These are phyloP conservation scores for Therioaphis trifolii DNA, from an alignment of 2,888 invertebrate species.

Conservation along the genomic window DNA sequence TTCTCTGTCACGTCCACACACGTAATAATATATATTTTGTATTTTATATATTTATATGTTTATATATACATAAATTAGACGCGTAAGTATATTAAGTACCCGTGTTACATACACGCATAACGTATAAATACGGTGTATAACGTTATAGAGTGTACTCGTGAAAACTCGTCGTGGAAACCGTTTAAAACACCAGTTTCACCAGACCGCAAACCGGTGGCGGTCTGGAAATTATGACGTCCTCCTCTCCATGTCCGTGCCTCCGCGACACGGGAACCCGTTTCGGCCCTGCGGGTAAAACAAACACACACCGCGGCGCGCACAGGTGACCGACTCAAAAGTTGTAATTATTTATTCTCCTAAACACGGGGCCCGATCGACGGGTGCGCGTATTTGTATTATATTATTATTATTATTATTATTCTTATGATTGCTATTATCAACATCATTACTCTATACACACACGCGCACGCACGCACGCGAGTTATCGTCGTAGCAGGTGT, in stretches of 20 bases:
- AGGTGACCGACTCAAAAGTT: slow-evolving; percentile 54
- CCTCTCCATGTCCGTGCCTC: not conserved
- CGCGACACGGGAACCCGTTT: slow-evolving; percentile 37
- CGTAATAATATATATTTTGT: too few relatives aligned
- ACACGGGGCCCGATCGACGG: slow-evolving; percentile 15
- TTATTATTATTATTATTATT: too few relatives aligned
- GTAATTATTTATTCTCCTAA: slow-evolving; percentile 60
- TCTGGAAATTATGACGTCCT: slow-evolving; percentile 58
- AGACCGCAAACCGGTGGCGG: slow-evolving; percentile 41
- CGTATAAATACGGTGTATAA: too few relatives aligned
- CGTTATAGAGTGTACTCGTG: too few relatives aligned
- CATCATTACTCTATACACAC: slow-evolving; percentile 23
- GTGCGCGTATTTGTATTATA: too few relatives aligned
- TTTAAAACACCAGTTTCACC: slow-evolving; percentile 14
- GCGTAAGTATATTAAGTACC: too few relatives aligned
- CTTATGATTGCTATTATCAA: too few relatives aligned
- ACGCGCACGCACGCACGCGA: not conserved
- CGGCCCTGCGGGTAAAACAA: slow-evolving; percentile 42
- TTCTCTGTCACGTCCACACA: too few relatives aligned
- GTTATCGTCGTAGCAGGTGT: slow-evolving; percentile 44
- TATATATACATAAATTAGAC: too few relatives aligned
- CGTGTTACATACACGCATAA: too few relatives aligned
- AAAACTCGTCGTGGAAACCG: not conserved
- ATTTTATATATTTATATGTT: too few relatives aligned
- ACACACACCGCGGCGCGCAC: slow-evolving; percentile 26